Evolutionary conservation across 2,888 invertebrate species (phyloP).

Genomic region (Diarsia dahlii): DNA sequence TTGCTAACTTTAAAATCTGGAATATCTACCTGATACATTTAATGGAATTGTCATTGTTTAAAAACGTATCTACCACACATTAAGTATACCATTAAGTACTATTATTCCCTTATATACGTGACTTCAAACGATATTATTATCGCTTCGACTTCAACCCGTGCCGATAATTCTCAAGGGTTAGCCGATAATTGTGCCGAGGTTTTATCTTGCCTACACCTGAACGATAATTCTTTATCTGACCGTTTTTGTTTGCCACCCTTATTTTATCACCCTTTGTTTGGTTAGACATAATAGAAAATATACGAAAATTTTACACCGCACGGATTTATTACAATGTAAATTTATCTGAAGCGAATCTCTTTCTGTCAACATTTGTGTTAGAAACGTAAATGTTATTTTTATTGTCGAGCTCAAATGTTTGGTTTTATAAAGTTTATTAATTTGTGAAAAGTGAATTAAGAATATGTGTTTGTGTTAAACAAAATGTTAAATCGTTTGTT

Average conservation of each 20-base stretch:
- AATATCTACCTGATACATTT: neutral
- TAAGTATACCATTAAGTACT: slow-evolving; percentile 3
- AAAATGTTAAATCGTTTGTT: slow-evolving; percentile 21
- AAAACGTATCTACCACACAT: slow-evolving; percentile 15
- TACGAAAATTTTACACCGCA: slow-evolving; percentile 65
- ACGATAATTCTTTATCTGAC: slow-evolving; percentile 63
- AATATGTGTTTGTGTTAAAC: slow-evolving; percentile 42
- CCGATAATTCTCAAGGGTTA: slow-evolving; percentile 56
- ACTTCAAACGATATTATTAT: slow-evolving; percentile 47
- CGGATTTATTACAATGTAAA: slow-evolving; percentile 68
- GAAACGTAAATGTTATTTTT: slow-evolving; percentile 59
- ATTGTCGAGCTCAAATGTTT: slow-evolving; percentile 45
- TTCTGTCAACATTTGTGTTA: slow-evolving; percentile 66
- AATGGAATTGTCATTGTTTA: slow-evolving; percentile 17
- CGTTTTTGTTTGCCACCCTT: slow-evolving; percentile 54
- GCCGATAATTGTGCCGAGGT: slow-evolving; percentile 53
- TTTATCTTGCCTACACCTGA: slow-evolving; percentile 49
- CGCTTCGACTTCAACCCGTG: slow-evolving; percentile 14
- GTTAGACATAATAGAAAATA: slow-evolving; percentile 66
- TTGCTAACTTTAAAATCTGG: too few species aligned
- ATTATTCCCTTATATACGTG: slow-evolving; percentile 32
- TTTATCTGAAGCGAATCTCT: slow-evolving; percentile 67
- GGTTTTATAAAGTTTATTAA: slow-evolving; percentile 53
- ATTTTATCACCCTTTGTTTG: slow-evolving; percentile 65
- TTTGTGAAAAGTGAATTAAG: slow-evolving; percentile 54